Conservation (phyloP, 2,113 vertebrate genomes). For the Neoarius graeffei region DNA sequence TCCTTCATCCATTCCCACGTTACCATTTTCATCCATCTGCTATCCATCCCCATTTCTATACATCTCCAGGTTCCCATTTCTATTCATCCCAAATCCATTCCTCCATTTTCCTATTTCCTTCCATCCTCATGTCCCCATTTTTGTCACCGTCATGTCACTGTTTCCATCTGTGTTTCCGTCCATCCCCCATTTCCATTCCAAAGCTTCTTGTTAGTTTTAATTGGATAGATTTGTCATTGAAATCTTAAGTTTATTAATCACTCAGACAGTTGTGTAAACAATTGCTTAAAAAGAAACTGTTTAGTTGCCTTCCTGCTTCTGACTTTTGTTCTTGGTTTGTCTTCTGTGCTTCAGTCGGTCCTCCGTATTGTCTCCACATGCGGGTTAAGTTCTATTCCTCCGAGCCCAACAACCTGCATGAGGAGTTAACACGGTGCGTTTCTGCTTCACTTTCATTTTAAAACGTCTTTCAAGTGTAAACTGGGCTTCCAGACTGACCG, state of each 20-base stretch:
- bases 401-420: conserved; percentile 96
- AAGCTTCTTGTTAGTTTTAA: too few relatives aligned
- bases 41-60: neutral
- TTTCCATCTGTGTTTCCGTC: too few relatives aligned
- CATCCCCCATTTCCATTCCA: too few relatives aligned
- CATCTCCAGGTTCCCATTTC: too few relatives aligned
- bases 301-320: neutral
- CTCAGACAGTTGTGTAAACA: neutral
- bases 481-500: neutral
- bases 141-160: neutral
- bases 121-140: neutral
- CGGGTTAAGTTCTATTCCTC: conserved; percentile 99
- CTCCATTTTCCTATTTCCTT: neutral
- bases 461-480: neutral
- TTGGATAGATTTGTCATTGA: neutral
- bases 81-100: neutral
- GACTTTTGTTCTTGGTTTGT: neutral
- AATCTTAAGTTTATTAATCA: too few relatives aligned
- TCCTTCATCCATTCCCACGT: neutral
- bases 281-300: neutral
- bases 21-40: too few relatives aligned
- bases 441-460: neutral
- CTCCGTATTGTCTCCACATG: conserved; percentile 96
- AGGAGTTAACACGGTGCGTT: conserved; percentile 90
- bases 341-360: conserved; percentile 77